These are phyloP conservation scores for Clinocottus analis DNA, from an alignment of 2,113 vertebrate species.

Conservation along the genomic window DNA sequence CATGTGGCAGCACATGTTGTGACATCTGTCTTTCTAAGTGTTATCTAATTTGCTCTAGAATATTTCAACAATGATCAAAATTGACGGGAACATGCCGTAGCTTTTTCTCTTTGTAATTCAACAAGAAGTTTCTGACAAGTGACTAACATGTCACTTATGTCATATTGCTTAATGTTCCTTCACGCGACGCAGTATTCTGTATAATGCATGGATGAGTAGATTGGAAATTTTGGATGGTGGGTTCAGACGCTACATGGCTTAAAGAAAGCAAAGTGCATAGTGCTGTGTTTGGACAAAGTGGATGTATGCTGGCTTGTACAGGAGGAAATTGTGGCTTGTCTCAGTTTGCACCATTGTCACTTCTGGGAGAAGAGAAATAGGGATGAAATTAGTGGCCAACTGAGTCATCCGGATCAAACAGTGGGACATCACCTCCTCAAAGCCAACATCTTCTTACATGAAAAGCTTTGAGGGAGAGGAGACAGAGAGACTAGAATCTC, in stretches of 20 bases:
- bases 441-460: not conserved
- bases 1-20: slow-evolving; percentile 81
- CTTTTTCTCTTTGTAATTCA: not conserved
- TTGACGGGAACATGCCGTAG: slow-evolving; percentile 68
- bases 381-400: slow-evolving; percentile 36
- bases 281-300: not conserved
- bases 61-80: slow-evolving; percentile 85
- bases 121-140: slow-evolving; percentile 65
- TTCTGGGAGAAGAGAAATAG: slow-evolving; percentile 19
- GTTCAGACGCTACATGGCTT: not conserved
- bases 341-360: slow-evolving; percentile 20
- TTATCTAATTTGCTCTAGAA: slow-evolving; percentile 85
- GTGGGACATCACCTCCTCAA: slow-evolving; percentile 21
- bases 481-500: not conserved
- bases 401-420: slow-evolving; percentile 24
- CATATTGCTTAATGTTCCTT: slow-evolving; percentile 8
- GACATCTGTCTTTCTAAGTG: slow-evolving; percentile 87
- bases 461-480: slow-evolving; percentile 28
- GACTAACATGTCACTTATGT: slow-evolving; percentile 51
- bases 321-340: slow-evolving; percentile 11
- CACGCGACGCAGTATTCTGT: not conserved
- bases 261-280: not conserved
- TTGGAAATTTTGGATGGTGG: not conserved
- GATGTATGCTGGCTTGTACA: slow-evolving; percentile 13
- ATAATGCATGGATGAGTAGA: slow-evolving; percentile 9